A percentile compares a stretch with the other conserved stretches of the same genome.
These are phyloP conservation scores for Coregonus suidteri DNA, from an alignment of 2,797 vertebrate species.

Conservation along the genomic window DNA sequence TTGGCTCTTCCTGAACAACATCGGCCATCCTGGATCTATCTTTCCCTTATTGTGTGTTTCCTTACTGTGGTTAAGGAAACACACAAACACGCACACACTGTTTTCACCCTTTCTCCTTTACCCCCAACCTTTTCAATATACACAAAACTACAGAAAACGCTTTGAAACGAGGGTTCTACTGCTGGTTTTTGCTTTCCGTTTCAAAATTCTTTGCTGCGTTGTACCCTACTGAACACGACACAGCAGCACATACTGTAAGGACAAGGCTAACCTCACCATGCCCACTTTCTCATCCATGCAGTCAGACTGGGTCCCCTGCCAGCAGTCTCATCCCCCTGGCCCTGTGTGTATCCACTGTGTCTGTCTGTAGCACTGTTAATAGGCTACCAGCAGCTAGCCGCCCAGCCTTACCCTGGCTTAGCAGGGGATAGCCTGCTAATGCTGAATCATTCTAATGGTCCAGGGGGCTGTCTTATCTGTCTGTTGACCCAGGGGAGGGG, in stretches of 20 bases:
- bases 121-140: too few relatives aligned
- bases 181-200: too few relatives aligned
- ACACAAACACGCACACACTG: too few relatives aligned
- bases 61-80: not conserved
- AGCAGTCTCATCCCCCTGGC: not conserved
- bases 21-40: not conserved
- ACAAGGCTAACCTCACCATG: not conserved
- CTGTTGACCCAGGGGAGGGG: slow-evolving; percentile 15
- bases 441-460: slow-evolving; percentile 47
- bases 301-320: not conserved
- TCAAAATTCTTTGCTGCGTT: too few relatives aligned
- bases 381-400: slow-evolving; percentile 10
- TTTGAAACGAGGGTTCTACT: too few relatives aligned
- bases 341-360: not conserved
- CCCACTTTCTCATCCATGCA: not conserved
- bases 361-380: not conserved
- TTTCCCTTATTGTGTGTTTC: not conserved
- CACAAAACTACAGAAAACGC: not conserved
- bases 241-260: not conserved
- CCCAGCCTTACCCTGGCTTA: slow-evolving; percentile 42
- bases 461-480: slow-evolving; percentile 1
- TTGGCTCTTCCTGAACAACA: not conserved
- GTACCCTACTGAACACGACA: not conserved
- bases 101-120: too few relatives aligned
- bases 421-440: slow-evolving; percentile 43